Conservation (phyloP, 2,888 invertebrate species). For the Acronicta psi region DNA sequence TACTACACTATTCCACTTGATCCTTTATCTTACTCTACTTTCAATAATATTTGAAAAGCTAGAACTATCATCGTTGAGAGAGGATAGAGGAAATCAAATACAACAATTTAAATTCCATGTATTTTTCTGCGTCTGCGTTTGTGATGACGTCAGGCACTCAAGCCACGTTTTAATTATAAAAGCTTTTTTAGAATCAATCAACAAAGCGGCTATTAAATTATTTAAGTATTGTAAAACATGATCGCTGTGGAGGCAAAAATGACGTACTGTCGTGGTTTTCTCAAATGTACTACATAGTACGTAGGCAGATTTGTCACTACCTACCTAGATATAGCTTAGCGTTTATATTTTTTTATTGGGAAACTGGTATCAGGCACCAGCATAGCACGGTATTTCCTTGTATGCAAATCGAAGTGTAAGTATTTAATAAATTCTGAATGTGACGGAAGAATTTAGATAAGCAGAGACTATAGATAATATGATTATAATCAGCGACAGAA, state of each 20-base stretch:
- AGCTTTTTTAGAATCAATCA: background rate
- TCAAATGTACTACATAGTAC: constrained; percentile 22
- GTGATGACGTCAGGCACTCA: too few species aligned
- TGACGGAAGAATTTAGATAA: background rate
- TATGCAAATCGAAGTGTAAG: constrained; percentile 10
- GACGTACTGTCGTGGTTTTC: background rate
- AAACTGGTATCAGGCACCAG: constrained; percentile 10
- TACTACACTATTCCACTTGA: too few species aligned
- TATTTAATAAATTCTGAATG: constrained; percentile 6
- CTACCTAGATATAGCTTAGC: background rate
- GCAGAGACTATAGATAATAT: too few species aligned
- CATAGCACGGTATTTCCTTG: constrained; percentile 32
- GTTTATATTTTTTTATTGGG: constrained; percentile 14
- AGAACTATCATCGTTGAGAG: too few species aligned
- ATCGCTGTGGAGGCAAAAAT: too few species aligned
- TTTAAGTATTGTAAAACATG: too few species aligned
- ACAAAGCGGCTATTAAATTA: background rate
- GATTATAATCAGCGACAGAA: too few species aligned
- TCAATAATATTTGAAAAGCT: too few species aligned
- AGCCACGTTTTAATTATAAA: background rate
- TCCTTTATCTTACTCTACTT: too few species aligned
- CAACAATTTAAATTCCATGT: too few species aligned
- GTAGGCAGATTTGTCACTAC: background rate
- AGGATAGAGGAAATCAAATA: too few species aligned
- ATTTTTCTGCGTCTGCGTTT: too few species aligned